Evolutionary conservation across 2,113 vertebrate species (phyloP).

Genomic region (Zootoca vivipara): DNA sequence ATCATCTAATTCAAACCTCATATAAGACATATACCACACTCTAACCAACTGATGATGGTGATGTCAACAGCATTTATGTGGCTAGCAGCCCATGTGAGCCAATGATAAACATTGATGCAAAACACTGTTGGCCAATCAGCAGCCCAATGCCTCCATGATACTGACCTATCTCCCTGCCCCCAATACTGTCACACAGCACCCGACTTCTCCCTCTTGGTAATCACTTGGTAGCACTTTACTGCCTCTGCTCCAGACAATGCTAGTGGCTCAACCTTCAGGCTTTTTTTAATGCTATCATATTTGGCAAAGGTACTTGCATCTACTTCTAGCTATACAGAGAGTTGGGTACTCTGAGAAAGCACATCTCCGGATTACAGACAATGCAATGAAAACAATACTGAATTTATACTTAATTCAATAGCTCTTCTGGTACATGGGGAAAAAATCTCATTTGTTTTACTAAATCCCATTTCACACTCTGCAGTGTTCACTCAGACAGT

Average conservation of each 20-base stretch:
- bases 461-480: constrained; percentile 28
- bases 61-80: too few relatives aligned
- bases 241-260: neutral
- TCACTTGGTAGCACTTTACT: neutral
- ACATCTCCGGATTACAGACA: neutral
- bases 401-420: neutral
- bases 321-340: neutral
- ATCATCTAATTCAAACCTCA: too few relatives aligned
- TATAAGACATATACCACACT: too few relatives aligned
- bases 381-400: neutral
- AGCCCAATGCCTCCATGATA: too few relatives aligned
- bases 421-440: neutral
- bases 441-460: constrained; percentile 9
- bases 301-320: neutral
- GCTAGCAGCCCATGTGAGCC: too few relatives aligned
- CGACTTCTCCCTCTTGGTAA: neutral
- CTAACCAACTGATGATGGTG: too few relatives aligned
- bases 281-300: neutral
- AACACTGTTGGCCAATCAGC: too few relatives aligned
- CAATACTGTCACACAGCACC: too few relatives aligned
- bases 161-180: too few relatives aligned
- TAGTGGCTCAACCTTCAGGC: neutral
- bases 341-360: neutral
- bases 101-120: too few relatives aligned
- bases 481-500: constrained; percentile 10